Base-by-base conservation (phyloP, 2,888 invertebrate species). In the Orthosia gothica region DNA sequence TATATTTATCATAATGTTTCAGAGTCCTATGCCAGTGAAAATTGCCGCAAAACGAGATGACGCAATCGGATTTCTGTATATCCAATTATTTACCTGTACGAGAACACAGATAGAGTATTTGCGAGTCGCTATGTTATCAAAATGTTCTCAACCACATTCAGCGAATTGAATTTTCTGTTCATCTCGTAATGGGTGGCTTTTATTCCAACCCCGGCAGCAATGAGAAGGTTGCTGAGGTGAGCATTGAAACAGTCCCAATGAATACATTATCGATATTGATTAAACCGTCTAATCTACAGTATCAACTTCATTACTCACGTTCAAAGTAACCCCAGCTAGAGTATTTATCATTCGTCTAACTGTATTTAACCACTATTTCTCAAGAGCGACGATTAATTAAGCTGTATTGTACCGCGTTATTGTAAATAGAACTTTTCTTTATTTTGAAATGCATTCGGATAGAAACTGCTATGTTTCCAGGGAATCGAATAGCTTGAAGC, bases 121-220 rank as follows among this genome's bases (percentile, higher is more conserved):
- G 86, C 85, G 81, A 88, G 76, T 87, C 81, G 86, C 87, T 89
- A 84, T 90, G 90, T 89, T 91, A 91, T 89, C 91, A 92, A 91
- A 92, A 91, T 88, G 89, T 89, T 88, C 89, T 84, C 85, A 85
- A 87, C 90, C 91, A 89, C 90, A 92, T 91, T 90, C 89, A 87
- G 75, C 65, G 88, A 88, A 92, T 90, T 89, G 89, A 88, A 91
- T 90, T 90, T 92, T 90, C 88, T 81, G 88, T 90, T 90, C 89
- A 92, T 91, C 89, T 89, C 87, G 89, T 91, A 92, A 92, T 92
- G 89, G 89, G 79, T 81, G 82, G 91, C 88, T 89, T 91, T 90
- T 89, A 90, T 89, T 86, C 85, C 78, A 84, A 82, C 86, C 74
- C 77, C 54, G 79, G 71, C 75, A 82, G 74, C 76, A 74, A 70